A percentile compares a stretch with the other conserved stretches of the same genome.
These are phyloP conservation scores for Hydropotes inermis DNA, from an alignment of 2,113 vertebrate genomes.

Conservation along the genomic window DNA sequence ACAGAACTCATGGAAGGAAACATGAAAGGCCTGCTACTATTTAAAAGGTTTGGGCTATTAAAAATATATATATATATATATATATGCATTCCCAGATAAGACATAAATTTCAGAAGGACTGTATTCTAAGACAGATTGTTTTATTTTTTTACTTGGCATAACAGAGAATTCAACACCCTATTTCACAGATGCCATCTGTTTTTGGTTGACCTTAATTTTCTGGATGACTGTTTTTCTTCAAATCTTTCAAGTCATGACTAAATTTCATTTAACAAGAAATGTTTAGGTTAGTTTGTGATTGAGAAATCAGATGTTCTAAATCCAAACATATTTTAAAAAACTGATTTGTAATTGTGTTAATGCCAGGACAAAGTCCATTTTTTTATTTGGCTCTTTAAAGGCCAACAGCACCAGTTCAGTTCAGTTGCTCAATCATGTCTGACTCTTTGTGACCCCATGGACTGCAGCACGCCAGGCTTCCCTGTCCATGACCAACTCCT, in stretches of 20 bases:
- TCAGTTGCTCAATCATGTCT: not conserved
- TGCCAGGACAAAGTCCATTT: not conserved
- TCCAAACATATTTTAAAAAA: constrained; percentile 63
- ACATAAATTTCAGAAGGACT: constrained; percentile 45
- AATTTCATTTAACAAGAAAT: constrained; percentile 77
- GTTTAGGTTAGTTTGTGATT: constrained; percentile 77
- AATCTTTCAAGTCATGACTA: constrained; percentile 77
- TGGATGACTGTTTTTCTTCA: constrained; percentile 79
- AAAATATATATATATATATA: not conserved
- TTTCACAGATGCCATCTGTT: constrained; percentile 79
- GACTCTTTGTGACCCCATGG: not conserved
- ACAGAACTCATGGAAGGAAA: constrained; percentile 15
- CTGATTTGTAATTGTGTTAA: constrained; percentile 25
- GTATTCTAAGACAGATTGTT: constrained; percentile 67
- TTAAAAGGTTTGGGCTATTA: constrained; percentile 37
- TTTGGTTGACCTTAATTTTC: constrained; percentile 80
- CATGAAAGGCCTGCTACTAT: not conserved
- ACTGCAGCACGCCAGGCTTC: not conserved
- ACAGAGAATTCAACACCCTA: constrained; percentile 73
- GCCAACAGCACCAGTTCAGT: not conserved
- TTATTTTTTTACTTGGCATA: constrained; percentile 74
- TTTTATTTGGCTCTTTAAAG: constrained; percentile 17
- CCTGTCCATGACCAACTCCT: not conserved
- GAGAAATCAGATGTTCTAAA: constrained; percentile 77
- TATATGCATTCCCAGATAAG: not conserved